Evolutionary conservation across 1,140 invertebrate genomes (phyloP).

Genomic region (Rhynchophorus ferrugineus): DNA sequence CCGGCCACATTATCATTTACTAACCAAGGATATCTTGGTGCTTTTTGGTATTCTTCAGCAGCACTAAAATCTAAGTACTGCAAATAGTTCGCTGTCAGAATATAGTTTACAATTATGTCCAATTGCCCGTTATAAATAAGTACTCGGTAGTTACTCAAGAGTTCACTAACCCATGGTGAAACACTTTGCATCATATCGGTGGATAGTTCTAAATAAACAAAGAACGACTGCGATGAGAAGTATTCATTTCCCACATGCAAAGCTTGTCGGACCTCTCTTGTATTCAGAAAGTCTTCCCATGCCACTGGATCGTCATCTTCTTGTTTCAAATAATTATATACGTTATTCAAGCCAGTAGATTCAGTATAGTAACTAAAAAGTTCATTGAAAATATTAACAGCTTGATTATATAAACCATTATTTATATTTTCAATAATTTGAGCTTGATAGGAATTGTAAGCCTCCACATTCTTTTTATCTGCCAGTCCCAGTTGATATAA

Average conservation of each 20-base stretch:
- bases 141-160: slow-evolving; percentile 59
- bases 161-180: slow-evolving; percentile 61
- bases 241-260: not conserved
- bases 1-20: slow-evolving; percentile 62
- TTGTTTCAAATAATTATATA: slow-evolving; percentile 5
- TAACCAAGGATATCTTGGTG: slow-evolving; percentile 55
- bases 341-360: slow-evolving; percentile 48
- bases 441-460: slow-evolving; percentile 44
- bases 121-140: slow-evolving; percentile 75
- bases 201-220: slow-evolving; percentile 61
- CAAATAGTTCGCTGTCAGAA: slow-evolving; percentile 65
- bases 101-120: slow-evolving; percentile 76
- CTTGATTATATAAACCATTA: slow-evolving; percentile 9
- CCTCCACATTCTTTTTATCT: slow-evolving; percentile 50
- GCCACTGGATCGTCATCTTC: not conserved
- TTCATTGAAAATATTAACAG: slow-evolving; percentile 52
- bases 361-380: slow-evolving; percentile 57
- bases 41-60: slow-evolving; percentile 52
- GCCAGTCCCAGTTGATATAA: slow-evolving; percentile 68
- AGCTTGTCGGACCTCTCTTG: slow-evolving; percentile 4
- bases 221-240: slow-evolving; percentile 21
- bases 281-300: not conserved
- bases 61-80: slow-evolving; percentile 55
- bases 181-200: slow-evolving; percentile 77
- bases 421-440: slow-evolving; percentile 2